phyloP scores from a whole-genome alignment of 1,140 invertebrate species.

The Saxidomus purpurata region DNA sequence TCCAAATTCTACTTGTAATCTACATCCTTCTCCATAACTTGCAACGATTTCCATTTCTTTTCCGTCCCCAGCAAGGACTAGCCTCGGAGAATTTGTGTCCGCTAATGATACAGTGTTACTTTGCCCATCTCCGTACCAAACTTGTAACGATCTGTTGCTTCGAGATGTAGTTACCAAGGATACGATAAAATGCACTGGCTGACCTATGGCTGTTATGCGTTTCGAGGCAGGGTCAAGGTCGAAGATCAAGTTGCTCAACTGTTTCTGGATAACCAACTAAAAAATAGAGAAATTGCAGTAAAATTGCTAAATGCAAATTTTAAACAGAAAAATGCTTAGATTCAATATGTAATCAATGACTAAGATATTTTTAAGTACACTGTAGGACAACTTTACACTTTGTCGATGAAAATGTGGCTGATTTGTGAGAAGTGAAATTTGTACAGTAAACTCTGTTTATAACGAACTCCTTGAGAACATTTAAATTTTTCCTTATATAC shows the following conservation, averaged over 20 bases:
- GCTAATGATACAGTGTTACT: slow-evolving; percentile 31
- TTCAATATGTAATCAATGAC: too few species aligned
- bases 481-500: too few species aligned
- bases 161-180: slow-evolving; percentile 59
- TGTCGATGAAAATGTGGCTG: too few species aligned
- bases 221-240: neutral
- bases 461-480: too few species aligned
- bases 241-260: slow-evolving; percentile 1
- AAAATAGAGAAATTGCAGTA: too few species aligned
- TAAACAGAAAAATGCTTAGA: too few species aligned
- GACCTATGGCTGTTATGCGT: neutral
- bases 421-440: too few species aligned
- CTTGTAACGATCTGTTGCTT: slow-evolving; percentile 4
- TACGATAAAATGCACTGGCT: slow-evolving; percentile 35
- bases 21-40: slow-evolving; percentile 52
- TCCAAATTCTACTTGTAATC: slow-evolving; percentile 24
- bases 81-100: slow-evolving; percentile 19
- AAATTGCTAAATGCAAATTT: too few species aligned
- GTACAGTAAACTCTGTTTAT: too few species aligned
- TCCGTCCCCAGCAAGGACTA: slow-evolving; percentile 42
- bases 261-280: slow-evolving; percentile 36
- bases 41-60: slow-evolving; percentile 58
- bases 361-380: too few species aligned
- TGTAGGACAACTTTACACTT: too few species aligned
- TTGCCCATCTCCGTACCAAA: slow-evolving; percentile 42